phyloP scores from a whole-genome alignment of 2,113 vertebrate species.

The Lycocorax pyrrhopterus region DNA sequence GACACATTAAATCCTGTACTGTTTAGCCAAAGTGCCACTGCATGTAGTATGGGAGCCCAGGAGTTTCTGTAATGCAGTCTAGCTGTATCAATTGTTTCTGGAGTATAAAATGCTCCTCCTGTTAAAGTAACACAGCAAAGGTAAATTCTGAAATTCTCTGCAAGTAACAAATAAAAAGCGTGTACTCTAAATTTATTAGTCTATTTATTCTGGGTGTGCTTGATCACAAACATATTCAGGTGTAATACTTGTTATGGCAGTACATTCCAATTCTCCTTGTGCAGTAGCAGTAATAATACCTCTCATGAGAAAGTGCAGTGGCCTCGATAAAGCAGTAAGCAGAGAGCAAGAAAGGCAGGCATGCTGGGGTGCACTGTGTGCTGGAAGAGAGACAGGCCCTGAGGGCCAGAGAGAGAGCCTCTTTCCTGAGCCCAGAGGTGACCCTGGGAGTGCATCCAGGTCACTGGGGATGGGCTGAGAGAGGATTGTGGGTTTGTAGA shows the following conservation, averaged over 20 bases:
- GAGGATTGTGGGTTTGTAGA: no score
- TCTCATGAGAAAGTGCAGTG: neutral
- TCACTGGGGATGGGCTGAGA: no score
- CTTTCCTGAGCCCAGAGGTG: no score
- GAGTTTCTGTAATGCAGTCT: conserved; percentile 93
- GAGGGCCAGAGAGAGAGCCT: no score
- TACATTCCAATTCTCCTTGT: neutral
- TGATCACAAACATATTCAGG: neutral
- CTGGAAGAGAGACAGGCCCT: no score
- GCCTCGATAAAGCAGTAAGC: neutral
- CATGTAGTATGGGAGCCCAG: conserved; percentile 94
- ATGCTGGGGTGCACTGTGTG: no score
- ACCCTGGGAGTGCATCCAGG: no score
- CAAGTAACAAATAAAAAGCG: neutral
- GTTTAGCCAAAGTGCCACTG: conserved; percentile 91
- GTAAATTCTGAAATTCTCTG: neutral
- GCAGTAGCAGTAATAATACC: neutral
- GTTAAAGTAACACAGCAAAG: conserved; percentile 24
- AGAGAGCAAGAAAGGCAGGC: neutral
- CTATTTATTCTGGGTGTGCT: neutral
- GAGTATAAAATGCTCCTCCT: conserved; percentile 98
- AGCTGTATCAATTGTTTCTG: conserved; percentile 96
- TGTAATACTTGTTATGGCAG: neutral
- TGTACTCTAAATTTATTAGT: neutral
- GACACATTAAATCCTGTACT: conserved; percentile 84